These are phyloP conservation scores for Leptatherina wallacei DNA, from an alignment of 2,797 vertebrate genomes.

Conservation along the genomic window DNA sequence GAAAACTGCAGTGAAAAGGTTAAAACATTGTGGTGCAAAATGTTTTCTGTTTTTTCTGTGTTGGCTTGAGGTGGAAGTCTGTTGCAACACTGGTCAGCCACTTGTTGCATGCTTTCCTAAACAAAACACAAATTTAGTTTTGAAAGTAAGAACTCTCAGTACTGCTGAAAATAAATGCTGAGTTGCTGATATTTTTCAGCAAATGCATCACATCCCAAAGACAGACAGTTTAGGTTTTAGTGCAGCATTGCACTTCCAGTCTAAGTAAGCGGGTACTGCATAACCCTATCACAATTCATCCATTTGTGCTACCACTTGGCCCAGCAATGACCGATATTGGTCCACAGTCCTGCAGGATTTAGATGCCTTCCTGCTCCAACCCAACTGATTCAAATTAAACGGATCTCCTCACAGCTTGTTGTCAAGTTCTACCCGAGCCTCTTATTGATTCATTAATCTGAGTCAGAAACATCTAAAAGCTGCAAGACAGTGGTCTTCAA, in stretches of 20 bases:
- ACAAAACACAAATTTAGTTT: slow-evolving; percentile 27
- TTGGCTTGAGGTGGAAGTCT: slow-evolving; percentile 34
- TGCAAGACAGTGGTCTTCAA: not conserved
- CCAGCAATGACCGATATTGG: no score
- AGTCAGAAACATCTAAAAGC: not conserved
- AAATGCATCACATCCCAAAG: not conserved
- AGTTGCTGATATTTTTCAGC: slow-evolving; percentile 17
- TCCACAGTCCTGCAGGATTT: not conserved
- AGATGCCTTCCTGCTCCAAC: not conserved
- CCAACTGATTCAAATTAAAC: not conserved
- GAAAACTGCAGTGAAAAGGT: slow-evolving; percentile 27
- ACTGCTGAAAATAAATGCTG: slow-evolving; percentile 30
- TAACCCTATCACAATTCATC: not conserved
- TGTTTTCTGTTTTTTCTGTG: slow-evolving; percentile 10
- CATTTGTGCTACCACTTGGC: no score
- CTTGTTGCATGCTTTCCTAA: slow-evolving; percentile 40
- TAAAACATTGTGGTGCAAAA: slow-evolving; percentile 23
- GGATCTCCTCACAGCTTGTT: not conserved
- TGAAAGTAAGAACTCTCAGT: slow-evolving; percentile 23
- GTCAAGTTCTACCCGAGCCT: not conserved
- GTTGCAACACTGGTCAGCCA: slow-evolving; percentile 46
- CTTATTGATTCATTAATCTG: not conserved
- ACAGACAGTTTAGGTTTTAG: no score
- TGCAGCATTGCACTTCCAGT: no score
- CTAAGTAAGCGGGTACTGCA: not conserved